Base-by-base conservation (phyloP, 2,113 vertebrate genomes). In the Hymenochirus boettgeri region DNA sequence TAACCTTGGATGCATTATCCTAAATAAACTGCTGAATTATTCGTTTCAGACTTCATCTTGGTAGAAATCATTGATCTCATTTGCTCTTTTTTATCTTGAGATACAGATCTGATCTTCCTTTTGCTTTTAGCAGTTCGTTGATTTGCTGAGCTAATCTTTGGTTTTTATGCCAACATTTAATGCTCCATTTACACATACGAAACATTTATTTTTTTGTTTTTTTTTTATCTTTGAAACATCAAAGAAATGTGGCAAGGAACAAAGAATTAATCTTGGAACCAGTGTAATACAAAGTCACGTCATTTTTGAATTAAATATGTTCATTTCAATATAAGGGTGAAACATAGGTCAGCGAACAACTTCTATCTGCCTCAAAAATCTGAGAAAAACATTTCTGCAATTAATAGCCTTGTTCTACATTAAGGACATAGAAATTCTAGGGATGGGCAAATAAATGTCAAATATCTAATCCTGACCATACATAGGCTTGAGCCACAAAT, bases 161-260 rank as follows among this genome's bases (percentile, higher is more conserved):
- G 10, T 35, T 35, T 13, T n/a, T 2, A 46, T 46, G 42, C 42
- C 42, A 46, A 19, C 7, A 3, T 17, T 19, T 46, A 19, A 46
- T 17, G 42, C 42, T 46, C 42, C 42, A 6, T 46, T 19, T 19
- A 46, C 15, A 46, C 42, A 19, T 15, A 1, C 42, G 18, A n/a
- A 46, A 15, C 42, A 46, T 46, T 6, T 12, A 35, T 35, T 35
- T n/a, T n/a, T n/a, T n/a, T 46, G 33, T 12, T 5, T 35, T 35
- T 5, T 33, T 35, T 35, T 46, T 19, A 46, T 46, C 42, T 46
- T 7, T 46, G 18, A 46, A 19, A 46, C 11, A 46, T 46, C 42
- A 46, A 46, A 46, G 42, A n/a, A 46, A 46, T 46, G 42, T 46
- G 18, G 42, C 42, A 46, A 4, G 42, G 42, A 46, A 46, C 42